These are phyloP conservation scores for Rapana venosa DNA, from an alignment of 2,888 invertebrate species.

Conservation along the genomic window DNA sequence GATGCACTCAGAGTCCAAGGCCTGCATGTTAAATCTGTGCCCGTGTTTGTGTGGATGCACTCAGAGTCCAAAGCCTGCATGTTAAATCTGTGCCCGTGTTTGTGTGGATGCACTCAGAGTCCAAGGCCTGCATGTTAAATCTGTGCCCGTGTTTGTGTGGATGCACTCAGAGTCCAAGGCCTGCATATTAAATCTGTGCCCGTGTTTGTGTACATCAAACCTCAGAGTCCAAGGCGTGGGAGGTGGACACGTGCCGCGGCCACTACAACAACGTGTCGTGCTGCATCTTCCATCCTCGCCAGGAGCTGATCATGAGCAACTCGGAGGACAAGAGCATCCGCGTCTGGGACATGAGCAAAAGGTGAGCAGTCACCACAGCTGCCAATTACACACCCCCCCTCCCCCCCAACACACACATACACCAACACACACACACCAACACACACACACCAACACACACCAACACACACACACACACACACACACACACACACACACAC, in stretches of 20 bases:
- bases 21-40: too few species aligned
- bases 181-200: too few species aligned
- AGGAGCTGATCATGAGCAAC: conserved; percentile 97
- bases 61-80: too few species aligned
- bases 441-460: too few species aligned
- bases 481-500: too few species aligned
- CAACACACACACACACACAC: too few species aligned
- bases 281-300: conserved; percentile 96
- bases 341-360: conserved; percentile 94
- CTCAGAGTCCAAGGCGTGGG: conserved; percentile 89
- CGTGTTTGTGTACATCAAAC: not conserved
- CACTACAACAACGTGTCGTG: conserved; percentile 99
- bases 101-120: not conserved
- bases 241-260: conserved; percentile 99
- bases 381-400: not conserved
- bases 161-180: conserved; percentile 77
- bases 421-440: too few species aligned
- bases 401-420: too few species aligned
- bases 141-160: too few species aligned
- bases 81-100: not conserved
- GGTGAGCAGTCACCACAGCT: conserved; percentile 64
- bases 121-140: too few species aligned
- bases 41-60: not conserved
- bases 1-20: too few species aligned
- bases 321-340: conserved; percentile 98